Conservation (phyloP, 2,113 vertebrate species). For the Myiozetetes cayanensis region DNA sequence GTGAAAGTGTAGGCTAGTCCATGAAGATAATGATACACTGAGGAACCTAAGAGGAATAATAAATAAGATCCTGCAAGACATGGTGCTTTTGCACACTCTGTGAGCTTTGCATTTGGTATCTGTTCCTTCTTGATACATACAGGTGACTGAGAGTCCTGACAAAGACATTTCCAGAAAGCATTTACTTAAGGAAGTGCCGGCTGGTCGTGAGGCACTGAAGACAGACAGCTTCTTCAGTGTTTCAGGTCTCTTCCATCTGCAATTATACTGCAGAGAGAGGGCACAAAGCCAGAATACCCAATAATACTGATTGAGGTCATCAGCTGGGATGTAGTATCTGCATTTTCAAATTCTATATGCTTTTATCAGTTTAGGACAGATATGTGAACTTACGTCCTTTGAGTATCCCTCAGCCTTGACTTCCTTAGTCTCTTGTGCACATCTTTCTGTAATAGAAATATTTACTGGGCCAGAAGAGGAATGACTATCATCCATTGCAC, state of each 20-base stretch:
- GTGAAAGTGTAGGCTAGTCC: neutral
- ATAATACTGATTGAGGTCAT: neutral
- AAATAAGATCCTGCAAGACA: neutral
- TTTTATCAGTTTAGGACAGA: neutral
- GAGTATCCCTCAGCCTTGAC: neutral
- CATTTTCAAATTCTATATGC: neutral
- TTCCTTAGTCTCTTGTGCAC: neutral
- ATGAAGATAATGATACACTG: neutral
- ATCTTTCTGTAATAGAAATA: neutral
- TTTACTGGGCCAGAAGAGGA: neutral
- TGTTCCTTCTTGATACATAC: neutral
- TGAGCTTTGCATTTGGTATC: neutral
- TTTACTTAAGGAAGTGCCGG: neutral
- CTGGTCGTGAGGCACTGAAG: neutral
- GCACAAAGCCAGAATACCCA: neutral
- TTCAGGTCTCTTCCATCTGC: neutral
- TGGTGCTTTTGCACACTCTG: rapidly evolving
- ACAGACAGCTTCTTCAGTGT: neutral
- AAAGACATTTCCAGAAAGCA: neutral
- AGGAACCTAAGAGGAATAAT: neutral
- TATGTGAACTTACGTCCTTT: neutral
- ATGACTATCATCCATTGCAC: neutral
- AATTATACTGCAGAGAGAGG: neutral
- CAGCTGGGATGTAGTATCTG: neutral
- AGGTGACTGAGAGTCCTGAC: neutral